phyloP scores from a whole-genome alignment of 2,888 invertebrate species.

The Cryptus armator region DNA sequence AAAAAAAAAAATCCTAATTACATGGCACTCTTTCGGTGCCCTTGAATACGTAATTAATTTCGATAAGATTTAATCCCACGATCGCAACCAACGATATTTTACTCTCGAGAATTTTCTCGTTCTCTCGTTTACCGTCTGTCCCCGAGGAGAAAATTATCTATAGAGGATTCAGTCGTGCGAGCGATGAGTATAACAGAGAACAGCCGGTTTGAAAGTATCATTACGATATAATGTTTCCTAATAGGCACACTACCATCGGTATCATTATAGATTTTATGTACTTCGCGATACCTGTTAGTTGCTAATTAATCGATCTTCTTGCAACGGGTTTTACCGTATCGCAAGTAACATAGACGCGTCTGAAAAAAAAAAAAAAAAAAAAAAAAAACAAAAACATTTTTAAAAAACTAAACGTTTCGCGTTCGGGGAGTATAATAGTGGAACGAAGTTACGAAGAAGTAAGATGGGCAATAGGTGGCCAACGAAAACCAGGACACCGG shows the following conservation, averaged over 20 bases:
- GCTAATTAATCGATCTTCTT: not conserved
- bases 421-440: not conserved
- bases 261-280: not conserved
- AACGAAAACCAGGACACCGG: slow-evolving; percentile 82
- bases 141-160: not conserved
- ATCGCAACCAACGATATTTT: not conserved
- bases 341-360: not conserved
- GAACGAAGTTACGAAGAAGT: slow-evolving; percentile 54
- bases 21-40: not conserved
- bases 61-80: not conserved
- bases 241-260: not conserved
- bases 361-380: not conserved
- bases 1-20: not conserved
- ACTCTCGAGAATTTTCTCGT: not conserved
- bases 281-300: not conserved
- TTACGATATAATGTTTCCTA: slow-evolving; percentile 10
- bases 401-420: slow-evolving; percentile 6
- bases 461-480: slow-evolving; percentile 38
- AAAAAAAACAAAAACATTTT: not conserved
- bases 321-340: not conserved
- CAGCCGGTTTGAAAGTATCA: not conserved
- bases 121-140: not conserved
- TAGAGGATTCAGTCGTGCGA: not conserved
- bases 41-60: not conserved
- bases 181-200: not conserved